Conservation (phyloP, 1,140 invertebrate genomes). For the Hyles euphorbiae region DNA sequence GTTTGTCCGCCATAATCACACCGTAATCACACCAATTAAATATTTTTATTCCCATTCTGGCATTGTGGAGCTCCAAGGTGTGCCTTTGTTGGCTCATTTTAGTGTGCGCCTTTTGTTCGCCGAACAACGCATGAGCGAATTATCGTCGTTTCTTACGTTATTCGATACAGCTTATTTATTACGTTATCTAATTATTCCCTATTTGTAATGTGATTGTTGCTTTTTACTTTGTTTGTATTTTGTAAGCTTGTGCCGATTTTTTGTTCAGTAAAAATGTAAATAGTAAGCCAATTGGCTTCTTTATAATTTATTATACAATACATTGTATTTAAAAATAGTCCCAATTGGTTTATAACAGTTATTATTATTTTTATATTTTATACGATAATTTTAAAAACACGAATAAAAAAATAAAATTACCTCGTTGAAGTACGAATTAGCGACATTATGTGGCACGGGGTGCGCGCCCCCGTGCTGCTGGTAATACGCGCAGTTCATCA, state of each 20-base stretch:
- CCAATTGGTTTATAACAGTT: no score
- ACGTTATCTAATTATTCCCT: not conserved
- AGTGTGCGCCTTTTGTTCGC: conserved; percentile 47
- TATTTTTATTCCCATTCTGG: conserved; percentile 67
- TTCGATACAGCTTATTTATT: conserved; percentile 1
- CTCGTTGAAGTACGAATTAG: conserved; percentile 68
- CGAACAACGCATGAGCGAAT: conserved; percentile 10
- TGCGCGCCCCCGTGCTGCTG: conserved; percentile 60
- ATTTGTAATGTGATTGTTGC: no score
- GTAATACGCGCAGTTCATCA: conserved; percentile 69
- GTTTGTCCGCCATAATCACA: conserved; percentile 59
- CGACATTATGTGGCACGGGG: conserved; percentile 59
- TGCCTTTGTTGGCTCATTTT: conserved; percentile 53
- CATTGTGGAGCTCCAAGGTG: conserved; percentile 41
- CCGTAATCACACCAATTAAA: conserved; percentile 68
- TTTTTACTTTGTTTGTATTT: no score
- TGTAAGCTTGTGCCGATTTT: no score
- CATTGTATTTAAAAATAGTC: no score
- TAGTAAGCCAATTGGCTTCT: no score
- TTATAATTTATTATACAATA: no score
- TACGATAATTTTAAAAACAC: not conserved
- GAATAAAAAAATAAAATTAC: conserved; percentile 33
- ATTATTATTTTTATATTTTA: no score
- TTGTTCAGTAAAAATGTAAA: no score
- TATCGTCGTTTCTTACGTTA: not conserved